Evolutionary conservation across 2,113 vertebrate genomes (phyloP).

Genomic region (Ia io): DNA sequence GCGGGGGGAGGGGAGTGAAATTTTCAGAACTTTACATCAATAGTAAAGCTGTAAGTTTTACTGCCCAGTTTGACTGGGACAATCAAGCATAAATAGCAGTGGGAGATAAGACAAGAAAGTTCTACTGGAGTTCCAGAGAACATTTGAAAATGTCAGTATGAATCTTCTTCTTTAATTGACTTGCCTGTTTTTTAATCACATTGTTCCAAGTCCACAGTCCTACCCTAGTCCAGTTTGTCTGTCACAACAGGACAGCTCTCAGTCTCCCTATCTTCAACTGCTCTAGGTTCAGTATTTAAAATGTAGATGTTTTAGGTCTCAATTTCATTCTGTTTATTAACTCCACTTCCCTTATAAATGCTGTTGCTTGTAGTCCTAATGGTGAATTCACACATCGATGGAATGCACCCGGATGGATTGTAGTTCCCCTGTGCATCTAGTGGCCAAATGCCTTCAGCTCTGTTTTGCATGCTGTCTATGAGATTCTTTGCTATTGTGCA

Average conservation of each 20-base stretch:
- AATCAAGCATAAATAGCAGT: background rate
- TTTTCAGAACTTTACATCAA: background rate
- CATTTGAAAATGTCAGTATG: background rate
- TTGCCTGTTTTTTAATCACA: background rate
- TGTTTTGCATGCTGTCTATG: background rate
- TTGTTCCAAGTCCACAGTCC: background rate
- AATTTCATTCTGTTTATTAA: background rate
- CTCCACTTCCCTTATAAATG: background rate
- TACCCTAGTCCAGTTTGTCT: background rate
- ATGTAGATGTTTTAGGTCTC: background rate
- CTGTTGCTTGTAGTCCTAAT: background rate
- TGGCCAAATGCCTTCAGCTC: background rate
- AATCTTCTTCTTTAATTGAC: background rate
- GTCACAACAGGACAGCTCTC: background rate
- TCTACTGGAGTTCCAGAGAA: background rate
- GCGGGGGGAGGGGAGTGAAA: background rate
- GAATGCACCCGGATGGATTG: background rate
- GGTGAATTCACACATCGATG: background rate
- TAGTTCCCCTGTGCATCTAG: background rate
- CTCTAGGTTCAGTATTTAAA: background rate
- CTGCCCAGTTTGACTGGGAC: background rate
- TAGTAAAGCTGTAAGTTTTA: background rate
- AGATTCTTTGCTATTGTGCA: background rate
- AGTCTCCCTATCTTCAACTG: background rate
- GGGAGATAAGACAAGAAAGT: background rate